Percentiles rank a stretch among this genome's conserved stretches.
Evolutionary conservation across 2,888 invertebrate genomes (phyloP).

Genomic region (Scrobipalpa costella): DNA sequence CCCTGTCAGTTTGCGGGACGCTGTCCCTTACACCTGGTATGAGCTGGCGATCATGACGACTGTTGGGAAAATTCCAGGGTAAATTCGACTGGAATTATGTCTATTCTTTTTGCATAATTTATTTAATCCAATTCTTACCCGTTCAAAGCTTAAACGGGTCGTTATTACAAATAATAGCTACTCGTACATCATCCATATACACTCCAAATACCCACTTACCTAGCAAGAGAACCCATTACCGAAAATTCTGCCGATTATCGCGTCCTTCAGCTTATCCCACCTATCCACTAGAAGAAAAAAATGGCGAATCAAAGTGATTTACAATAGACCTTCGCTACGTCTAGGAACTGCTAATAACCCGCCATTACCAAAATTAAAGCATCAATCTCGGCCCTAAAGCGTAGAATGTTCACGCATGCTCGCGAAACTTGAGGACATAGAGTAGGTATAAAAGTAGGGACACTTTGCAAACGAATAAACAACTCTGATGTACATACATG

Average conservation of each 20-base stretch:
- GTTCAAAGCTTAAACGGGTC: too few relatives aligned
- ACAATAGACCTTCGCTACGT: slow-evolving; percentile 27
- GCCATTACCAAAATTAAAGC: slow-evolving; percentile 62
- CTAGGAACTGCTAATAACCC: slow-evolving; percentile 52
- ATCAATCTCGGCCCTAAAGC: slow-evolving; percentile 53
- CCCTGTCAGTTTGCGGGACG: too few relatives aligned
- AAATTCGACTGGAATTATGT: too few relatives aligned
- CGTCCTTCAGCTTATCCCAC: background rate
- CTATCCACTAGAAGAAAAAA: background rate
- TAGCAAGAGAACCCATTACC: background rate
- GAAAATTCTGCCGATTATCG: slow-evolving; percentile 4
- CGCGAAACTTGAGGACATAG: slow-evolving; percentile 1
- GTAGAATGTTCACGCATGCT: slow-evolving; percentile 37
- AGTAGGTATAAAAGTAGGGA: background rate
- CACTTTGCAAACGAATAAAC: background rate
- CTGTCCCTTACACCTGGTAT: too few relatives aligned
- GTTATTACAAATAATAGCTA: background rate
- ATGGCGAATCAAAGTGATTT: slow-evolving; percentile 21
- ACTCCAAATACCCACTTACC: background rate
- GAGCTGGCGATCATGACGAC: too few relatives aligned
- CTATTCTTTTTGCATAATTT: too few relatives aligned
- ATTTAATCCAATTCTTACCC: too few relatives aligned
- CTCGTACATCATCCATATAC: background rate
- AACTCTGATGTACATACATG: too few relatives aligned
- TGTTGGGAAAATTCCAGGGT: too few relatives aligned